Evolutionary conservation across 1,140 invertebrate species (phyloP), one percentile per base, ranked within the genome.

Genomic region (Wasmannia auropunctata): DNA sequence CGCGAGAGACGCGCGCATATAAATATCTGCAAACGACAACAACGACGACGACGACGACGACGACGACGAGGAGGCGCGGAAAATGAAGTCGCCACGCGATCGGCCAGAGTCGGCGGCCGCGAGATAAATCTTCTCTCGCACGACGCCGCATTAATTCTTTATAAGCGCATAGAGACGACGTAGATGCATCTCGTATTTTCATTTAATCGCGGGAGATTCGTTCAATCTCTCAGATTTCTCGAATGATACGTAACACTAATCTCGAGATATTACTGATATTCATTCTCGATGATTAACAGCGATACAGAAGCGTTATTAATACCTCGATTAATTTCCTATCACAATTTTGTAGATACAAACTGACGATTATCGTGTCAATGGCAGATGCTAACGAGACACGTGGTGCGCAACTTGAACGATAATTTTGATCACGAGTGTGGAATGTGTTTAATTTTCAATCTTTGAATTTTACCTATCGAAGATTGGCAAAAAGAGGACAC

Each of bases 1-100:
- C 49, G 51, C n/a, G 72, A 76, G 60, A 58, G 49, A 83, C 14
- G 62, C 58, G 69, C 31, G 46, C 70, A 70, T 76, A 91, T 89
- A 72, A 72, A 83, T 72, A 83, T 74, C 51, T 22, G 79, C 67
- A 40, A 46, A 72, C 67, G 56, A 69, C 28, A n/a, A n/a, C n/a
- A 46, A 72, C 67, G 43, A 25, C 88, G 90, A 92, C 90, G 90
- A 90, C 58, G 58, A 60, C 28, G 56, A 31, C 56, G 56, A 58
- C 3, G 60, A 62, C 16, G 28, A 62, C 16, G 60, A 34, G 16
- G 62, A 87, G 65, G 75, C 63, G 67, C 84, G 90, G 90, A 93
- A 91, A 92, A 92, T 93, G 83, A 88, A 88, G 79, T 88, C 90
- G 86, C 86, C 63, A 76, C 46, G 49, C 69, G 54, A 63, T 79